These are phyloP conservation scores for Crypturellus tataupa DNA, from an alignment of 2,797 vertebrate species.

Conservation along the genomic window DNA sequence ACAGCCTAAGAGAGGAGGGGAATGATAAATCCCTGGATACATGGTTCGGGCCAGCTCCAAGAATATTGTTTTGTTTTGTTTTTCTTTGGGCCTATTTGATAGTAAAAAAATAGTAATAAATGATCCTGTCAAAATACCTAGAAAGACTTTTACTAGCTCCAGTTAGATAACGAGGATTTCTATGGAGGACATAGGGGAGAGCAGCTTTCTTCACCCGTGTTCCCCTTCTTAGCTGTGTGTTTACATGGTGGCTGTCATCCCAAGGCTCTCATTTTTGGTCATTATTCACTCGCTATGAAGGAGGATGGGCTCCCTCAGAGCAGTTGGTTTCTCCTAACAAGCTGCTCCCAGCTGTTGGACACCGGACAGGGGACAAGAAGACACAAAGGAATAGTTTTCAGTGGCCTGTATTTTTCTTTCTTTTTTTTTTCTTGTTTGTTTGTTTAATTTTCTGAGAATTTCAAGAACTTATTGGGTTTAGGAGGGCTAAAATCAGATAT, in stretches of 20 bases:
- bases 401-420: neutral
- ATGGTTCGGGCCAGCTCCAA: rapidly evolving
- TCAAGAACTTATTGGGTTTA: neutral
- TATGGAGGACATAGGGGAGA: neutral
- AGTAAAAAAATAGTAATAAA: neutral
- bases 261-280: neutral
- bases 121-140: neutral
- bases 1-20: neutral
- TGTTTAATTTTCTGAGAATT: neutral
- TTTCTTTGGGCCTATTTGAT: rapidly evolving
- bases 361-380: neutral
- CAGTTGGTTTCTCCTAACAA: neutral
- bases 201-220: neutral
- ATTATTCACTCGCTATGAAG: neutral
- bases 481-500: neutral
- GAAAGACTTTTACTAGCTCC: neutral
- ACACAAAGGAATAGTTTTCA: neutral
- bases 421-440: neutral
- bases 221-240: neutral
- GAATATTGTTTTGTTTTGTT: neutral
- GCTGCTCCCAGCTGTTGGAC: neutral
- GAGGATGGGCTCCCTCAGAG: neutral
- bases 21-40: neutral
- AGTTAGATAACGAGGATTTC: neutral
- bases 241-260: neutral